Evolutionary conservation across 2,888 invertebrate genomes (phyloP).

Genomic region (Alviniconcha strummeri): DNA sequence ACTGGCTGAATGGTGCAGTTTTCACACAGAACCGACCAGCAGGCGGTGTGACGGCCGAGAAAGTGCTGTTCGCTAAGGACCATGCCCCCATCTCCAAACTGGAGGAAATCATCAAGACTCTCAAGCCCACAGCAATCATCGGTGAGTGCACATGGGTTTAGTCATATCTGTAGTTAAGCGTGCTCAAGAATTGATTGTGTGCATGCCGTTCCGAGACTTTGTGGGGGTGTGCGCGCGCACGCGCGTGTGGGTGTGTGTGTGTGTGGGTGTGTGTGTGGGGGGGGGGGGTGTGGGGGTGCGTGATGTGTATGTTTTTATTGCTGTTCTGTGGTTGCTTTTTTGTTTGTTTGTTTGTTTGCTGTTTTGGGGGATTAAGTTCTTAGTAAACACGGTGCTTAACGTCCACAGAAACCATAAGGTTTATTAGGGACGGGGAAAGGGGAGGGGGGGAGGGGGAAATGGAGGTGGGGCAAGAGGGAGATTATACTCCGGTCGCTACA

Average conservation of each 20-base stretch:
- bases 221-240: neutral
- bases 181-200: neutral
- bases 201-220: neutral
- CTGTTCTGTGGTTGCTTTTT: neutral
- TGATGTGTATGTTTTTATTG: neutral
- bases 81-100: constrained; percentile 83
- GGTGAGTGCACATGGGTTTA: constrained; percentile 77
- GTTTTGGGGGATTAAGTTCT: too few species aligned
- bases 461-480: too few species aligned
- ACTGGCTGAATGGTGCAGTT: too few species aligned
- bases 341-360: neutral
- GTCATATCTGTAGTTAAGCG: neutral
- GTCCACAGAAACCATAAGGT: too few species aligned
- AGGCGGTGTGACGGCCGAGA: constrained; percentile 81
- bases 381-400: too few species aligned
- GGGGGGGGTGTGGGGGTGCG: neutral
- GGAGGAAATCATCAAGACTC: constrained; percentile 84
- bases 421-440: too few species aligned
- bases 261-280: neutral
- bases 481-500: too few species aligned
- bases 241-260: neutral
- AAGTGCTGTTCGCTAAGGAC: constrained; percentile 85
- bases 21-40: constrained; percentile 81
- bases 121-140: constrained; percentile 93
- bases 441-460: too few species aligned